phyloP scores from a whole-genome alignment of 1,140 invertebrate genomes.

The Calephelis nemesis region DNA sequence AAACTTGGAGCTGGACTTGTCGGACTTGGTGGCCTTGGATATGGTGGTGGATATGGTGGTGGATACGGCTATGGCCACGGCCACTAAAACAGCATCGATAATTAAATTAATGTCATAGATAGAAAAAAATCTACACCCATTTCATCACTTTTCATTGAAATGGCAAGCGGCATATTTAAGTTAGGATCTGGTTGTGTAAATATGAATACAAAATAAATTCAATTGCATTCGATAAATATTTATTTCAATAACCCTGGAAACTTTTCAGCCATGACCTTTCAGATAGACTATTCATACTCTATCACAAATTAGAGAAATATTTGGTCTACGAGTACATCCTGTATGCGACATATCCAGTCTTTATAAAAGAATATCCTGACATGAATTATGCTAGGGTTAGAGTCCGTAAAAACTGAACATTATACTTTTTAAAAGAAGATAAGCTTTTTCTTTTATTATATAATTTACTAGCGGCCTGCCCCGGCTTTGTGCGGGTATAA shows the following conservation, averaged over 20 bases:
- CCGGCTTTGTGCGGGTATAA: no score
- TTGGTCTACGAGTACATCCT: no score
- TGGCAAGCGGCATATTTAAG: conserved; percentile 58
- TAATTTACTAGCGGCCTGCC: no score
- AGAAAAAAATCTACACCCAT: conserved; percentile 56
- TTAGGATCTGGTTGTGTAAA: conserved; percentile 53
- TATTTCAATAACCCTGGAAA: background rate
- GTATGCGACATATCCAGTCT: no score
- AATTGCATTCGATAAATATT: conserved; percentile 8
- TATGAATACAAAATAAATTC: conserved; percentile 34
- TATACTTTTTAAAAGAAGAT: no score
- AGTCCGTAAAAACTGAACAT: no score
- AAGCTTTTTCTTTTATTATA: no score
- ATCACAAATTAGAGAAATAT: no score
- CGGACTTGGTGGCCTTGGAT: background rate
- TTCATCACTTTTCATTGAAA: conserved; percentile 50
- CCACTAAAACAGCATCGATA: conserved; percentile 41
- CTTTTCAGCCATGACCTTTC: no score
- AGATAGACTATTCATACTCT: no score
- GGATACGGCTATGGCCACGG: conserved; percentile 42
- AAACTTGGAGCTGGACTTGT: conserved; percentile 27
- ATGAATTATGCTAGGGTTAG: no score
- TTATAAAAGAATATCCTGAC: no score
- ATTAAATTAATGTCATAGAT: conserved; percentile 41
- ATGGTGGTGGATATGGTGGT: conserved; percentile 8